Evolutionary conservation across 2,888 invertebrate species (phyloP).

Genomic region (Micropterix aruncella): DNA sequence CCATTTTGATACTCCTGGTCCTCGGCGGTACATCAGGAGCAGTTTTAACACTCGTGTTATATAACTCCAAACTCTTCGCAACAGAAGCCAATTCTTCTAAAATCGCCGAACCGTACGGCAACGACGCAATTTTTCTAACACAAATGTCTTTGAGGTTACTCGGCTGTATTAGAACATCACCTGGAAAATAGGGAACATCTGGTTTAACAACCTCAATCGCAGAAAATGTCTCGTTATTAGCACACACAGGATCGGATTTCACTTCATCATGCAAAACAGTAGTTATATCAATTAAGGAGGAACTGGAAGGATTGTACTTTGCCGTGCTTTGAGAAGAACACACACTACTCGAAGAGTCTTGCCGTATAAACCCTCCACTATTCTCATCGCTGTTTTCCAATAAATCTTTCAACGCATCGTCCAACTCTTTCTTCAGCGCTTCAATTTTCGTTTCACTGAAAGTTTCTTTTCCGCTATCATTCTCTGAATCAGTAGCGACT

Average conservation of each 20-base stretch:
- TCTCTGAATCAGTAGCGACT: neutral
- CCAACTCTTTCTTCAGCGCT: conserved; percentile 31
- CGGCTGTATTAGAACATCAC: conserved; percentile 21
- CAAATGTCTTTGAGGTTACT: conserved; percentile 48
- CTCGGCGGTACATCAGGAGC: conserved; percentile 13
- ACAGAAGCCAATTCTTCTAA: conserved; percentile 53
- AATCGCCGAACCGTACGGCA: conserved; percentile 56
- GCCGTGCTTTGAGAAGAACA: conserved; percentile 58
- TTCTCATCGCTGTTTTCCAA: conserved; percentile 30
- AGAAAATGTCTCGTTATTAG: conserved; percentile 6
- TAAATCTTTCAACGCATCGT: conserved; percentile 32
- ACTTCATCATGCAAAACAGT: conserved; percentile 36
- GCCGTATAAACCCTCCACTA: conserved; percentile 28
- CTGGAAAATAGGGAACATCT: conserved; percentile 29
- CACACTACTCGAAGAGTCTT: conserved; percentile 45
- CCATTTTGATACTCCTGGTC: conserved; percentile 11
- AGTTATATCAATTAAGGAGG: conserved; percentile 44
- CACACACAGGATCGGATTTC: conserved; percentile 3
- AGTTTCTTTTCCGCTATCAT: neutral
- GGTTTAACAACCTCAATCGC: conserved; percentile 22
- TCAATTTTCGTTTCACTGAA: conserved; percentile 19
- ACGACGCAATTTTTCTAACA: conserved; percentile 44
- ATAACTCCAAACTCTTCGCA: conserved; percentile 39
- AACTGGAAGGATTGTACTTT: conserved; percentile 46
- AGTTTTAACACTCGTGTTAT: too few relatives aligned